Evolutionary conservation across 2,888 invertebrate species (phyloP).

Genomic region (Patella ulyssiponensis): DNA sequence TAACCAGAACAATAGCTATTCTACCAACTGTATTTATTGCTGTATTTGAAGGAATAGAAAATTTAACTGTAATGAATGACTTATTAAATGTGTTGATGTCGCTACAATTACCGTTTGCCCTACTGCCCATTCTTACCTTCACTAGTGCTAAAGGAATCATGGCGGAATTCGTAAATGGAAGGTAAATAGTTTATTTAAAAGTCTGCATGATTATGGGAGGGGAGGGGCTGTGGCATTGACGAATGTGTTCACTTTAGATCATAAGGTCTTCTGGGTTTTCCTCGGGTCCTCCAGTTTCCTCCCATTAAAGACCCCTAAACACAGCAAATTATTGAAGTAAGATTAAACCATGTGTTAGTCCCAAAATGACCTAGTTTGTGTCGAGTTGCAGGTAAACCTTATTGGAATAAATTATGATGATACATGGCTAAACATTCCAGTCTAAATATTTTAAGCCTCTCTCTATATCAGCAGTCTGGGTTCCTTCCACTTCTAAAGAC

Average conservation of each 20-base stretch:
- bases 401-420: too few relatives aligned
- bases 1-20: conserved; percentile 89
- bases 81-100: conserved; percentile 89
- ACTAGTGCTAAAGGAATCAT: conserved; percentile 85
- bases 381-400: too few relatives aligned
- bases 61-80: conserved; percentile 87
- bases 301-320: too few relatives aligned
- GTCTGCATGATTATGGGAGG: neutral
- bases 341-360: too few relatives aligned
- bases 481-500: too few relatives aligned
- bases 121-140: conserved; percentile 88
- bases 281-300: too few relatives aligned
- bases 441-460: too few relatives aligned
- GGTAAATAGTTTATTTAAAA: conserved; percentile 46
- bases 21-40: conserved; percentile 75
- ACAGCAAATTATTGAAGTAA: too few relatives aligned
- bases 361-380: too few relatives aligned
- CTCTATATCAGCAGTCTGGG: too few relatives aligned
- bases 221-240: neutral
- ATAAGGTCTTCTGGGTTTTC: neutral
- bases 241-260: neutral
- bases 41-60: conserved; percentile 75
- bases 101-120: conserved; percentile 88
- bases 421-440: too few relatives aligned
- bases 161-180: conserved; percentile 84